phyloP scores from a whole-genome alignment of 1,140 invertebrate genomes.

The Leptonema lineaticorne region DNA sequence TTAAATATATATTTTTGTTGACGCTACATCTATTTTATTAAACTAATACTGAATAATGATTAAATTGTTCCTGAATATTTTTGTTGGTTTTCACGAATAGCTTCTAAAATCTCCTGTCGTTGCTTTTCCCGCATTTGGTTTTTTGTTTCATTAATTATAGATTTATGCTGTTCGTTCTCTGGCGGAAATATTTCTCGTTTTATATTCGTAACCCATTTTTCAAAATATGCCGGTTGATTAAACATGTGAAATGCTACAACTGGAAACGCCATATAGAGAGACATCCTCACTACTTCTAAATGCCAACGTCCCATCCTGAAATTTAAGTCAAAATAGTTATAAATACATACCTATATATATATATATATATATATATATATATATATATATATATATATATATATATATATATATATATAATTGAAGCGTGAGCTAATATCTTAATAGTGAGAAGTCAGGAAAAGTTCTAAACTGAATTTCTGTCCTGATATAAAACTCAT shows the following conservation, averaged over 20 bases:
- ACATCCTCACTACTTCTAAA: conserved; percentile 79
- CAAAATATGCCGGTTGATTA: conserved; percentile 81
- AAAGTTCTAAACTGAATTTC: too few species aligned
- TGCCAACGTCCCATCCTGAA: conserved; percentile 73
- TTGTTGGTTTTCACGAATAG: not conserved
- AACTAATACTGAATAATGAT: not conserved
- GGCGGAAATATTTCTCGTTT: conserved; percentile 71
- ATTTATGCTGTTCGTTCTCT: conserved; percentile 58
- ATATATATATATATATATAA: not conserved
- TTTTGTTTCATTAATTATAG: conserved; percentile 61
- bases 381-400: not conserved
- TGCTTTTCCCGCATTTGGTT: conserved; percentile 59
- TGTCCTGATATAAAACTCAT: too few species aligned
- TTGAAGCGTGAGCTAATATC: too few species aligned
- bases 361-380: not conserved
- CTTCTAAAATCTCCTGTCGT: conserved; percentile 26
- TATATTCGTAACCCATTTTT: conserved; percentile 73
- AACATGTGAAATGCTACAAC: conserved; percentile 81
- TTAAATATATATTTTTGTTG: not conserved
- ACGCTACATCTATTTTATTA: not conserved
- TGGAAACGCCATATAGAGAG: conserved; percentile 82
- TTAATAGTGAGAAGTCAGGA: too few species aligned
- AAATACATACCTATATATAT: not conserved
- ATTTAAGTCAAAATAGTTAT: not conserved
- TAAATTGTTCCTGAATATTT: not conserved